phyloP scores from a whole-genome alignment of 2,797 vertebrate species.

The Staurois parvus region DNA sequence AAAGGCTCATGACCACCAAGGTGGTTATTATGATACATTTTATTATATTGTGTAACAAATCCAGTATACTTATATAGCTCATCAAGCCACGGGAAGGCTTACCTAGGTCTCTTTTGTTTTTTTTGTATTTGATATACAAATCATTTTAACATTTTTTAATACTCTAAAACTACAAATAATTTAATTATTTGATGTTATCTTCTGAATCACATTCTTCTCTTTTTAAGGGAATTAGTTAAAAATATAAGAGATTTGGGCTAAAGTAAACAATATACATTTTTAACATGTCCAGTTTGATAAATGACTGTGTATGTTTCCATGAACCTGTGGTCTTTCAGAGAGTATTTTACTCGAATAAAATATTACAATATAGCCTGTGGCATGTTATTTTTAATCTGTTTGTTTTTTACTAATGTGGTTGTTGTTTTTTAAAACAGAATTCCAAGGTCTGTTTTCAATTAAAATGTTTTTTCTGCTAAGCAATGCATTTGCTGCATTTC shows the following conservation, averaged over 20 bases:
- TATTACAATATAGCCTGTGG: conserved; percentile 34
- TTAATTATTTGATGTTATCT: conserved; percentile 12
- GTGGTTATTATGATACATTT: too few relatives aligned
- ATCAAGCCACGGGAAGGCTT: neutral
- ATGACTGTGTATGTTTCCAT: conserved; percentile 45
- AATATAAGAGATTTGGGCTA: neutral
- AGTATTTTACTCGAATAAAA: conserved; percentile 52
- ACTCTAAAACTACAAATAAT: neutral
- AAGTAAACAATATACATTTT: conserved; percentile 25
- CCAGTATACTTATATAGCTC: too few relatives aligned
- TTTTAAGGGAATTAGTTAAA: conserved; percentile 12
- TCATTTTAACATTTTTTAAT: too few relatives aligned
- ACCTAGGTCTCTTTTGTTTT: neutral
- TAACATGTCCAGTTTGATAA: conserved; percentile 32
- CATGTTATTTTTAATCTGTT: conserved; percentile 34
- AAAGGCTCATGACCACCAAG: neutral
- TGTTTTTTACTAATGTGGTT: conserved; percentile 15
- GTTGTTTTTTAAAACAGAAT: conserved; percentile 31
- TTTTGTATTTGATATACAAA: too few relatives aligned
- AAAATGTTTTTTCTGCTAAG: conserved; percentile 27
- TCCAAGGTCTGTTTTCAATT: conserved; percentile 35
- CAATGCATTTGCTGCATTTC: neutral
- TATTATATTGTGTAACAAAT: too few relatives aligned
- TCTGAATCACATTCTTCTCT: neutral
- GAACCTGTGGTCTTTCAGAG: conserved; percentile 30